Percentiles rank a stretch among this genome's conserved stretches.
Conservation (phyloP, 1,140 invertebrate genomes). For the Phymorhynchus buccinoides region DNA sequence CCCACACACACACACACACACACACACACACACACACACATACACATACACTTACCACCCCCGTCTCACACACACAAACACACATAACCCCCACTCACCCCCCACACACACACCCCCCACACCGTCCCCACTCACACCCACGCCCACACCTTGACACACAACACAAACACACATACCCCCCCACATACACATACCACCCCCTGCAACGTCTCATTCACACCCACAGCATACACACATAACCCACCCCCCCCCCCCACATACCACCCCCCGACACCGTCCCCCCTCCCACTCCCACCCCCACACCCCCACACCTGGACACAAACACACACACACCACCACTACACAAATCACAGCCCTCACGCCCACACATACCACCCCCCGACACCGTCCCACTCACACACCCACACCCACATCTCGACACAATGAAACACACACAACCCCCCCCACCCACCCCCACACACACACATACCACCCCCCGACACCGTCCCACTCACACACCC, state of each 20-base stretch:
- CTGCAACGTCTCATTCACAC: neutral
- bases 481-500: neutral
- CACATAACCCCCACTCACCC: neutral
- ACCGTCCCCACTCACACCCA: neutral
- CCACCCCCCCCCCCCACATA: neutral
- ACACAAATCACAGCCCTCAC: too few relatives aligned
- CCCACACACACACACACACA: neutral
- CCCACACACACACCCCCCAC: neutral
- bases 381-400: neutral
- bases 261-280: neutral
- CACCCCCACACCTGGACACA: neutral
- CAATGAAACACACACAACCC: neutral
- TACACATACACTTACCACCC: too few relatives aligned
- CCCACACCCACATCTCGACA: neutral
- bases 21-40: too few relatives aligned
- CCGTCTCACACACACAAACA: too few relatives aligned
- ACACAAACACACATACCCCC: neutral
- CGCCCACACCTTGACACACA: neutral
- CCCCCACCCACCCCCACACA: too few relatives aligned
- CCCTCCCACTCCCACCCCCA: neutral
- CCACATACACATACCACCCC: neutral
- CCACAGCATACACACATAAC: constrained; percentile 5
- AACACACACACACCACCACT: too few relatives aligned
- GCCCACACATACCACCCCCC: neutral
- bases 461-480: neutral